A percentile compares a stretch with the other conserved stretches of the same genome.
These are phyloP conservation scores for Serranus cabrilla DNA, from an alignment of 2,797 vertebrate species.

Conservation along the genomic window DNA sequence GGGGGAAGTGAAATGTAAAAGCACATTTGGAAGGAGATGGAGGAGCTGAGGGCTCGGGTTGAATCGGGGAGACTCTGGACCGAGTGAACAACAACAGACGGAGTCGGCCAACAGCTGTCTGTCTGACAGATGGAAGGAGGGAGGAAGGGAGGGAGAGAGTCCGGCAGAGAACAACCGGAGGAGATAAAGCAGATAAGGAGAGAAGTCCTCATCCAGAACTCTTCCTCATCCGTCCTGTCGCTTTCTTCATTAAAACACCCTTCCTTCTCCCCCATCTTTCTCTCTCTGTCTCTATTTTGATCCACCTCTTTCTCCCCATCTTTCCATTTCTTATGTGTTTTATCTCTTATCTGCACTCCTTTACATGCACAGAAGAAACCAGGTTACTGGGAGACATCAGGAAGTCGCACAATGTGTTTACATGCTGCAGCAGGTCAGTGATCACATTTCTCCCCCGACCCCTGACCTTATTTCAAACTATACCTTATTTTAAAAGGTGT, in stretches of 20 bases:
- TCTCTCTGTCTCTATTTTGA: slow-evolving; percentile 22
- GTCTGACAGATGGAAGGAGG: slow-evolving; percentile 68
- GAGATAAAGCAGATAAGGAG: slow-evolving; percentile 76
- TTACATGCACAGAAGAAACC: slow-evolving; percentile 30
- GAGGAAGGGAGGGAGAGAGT: slow-evolving; percentile 48
- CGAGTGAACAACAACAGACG: slow-evolving; percentile 53
- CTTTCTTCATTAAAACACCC: slow-evolving; percentile 44
- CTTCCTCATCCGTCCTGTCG: slow-evolving; percentile 55
- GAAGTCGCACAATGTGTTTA: slow-evolving; percentile 27
- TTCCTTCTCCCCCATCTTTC: slow-evolving; percentile 14
- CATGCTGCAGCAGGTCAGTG: slow-evolving; percentile 2
- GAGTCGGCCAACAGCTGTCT: slow-evolving; percentile 65
- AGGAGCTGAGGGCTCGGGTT: slow-evolving; percentile 52
- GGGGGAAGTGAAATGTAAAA: slow-evolving; percentile 47
- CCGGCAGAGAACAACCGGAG: slow-evolving; percentile 60
- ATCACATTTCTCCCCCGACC: slow-evolving; percentile 19
- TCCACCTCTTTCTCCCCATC: slow-evolving; percentile 33
- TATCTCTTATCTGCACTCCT: slow-evolving; percentile 10
- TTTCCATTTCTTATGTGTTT: slow-evolving; percentile 11
- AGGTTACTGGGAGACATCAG: slow-evolving; percentile 30
- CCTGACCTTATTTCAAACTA: neutral
- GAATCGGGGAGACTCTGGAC: slow-evolving; percentile 56
- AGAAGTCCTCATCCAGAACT: slow-evolving; percentile 55
- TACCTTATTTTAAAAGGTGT: neutral
- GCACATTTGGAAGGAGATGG: slow-evolving; percentile 63